Evolutionary conservation across 2,888 invertebrate genomes (phyloP).

Genomic region (Leptopilina syphax): DNA sequence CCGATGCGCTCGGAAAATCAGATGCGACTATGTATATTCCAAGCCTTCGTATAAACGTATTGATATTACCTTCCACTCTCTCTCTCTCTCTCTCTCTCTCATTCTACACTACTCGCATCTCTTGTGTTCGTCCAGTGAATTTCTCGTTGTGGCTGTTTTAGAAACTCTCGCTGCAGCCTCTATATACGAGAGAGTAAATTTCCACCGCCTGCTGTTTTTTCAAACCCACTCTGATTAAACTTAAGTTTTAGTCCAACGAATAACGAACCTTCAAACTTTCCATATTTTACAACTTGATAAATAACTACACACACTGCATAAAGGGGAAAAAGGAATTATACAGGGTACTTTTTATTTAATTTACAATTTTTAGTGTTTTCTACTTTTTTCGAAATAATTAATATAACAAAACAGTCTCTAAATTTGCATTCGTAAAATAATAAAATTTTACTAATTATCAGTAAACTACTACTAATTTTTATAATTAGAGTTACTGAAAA

Average conservation of each 20-base stretch:
- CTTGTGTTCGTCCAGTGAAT: conserved; percentile 44
- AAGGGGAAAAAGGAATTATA: too few relatives aligned
- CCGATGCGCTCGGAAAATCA: conserved; percentile 77
- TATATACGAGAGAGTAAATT: neutral
- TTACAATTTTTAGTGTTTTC: too few relatives aligned
- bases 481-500: too few relatives aligned
- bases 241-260: conserved; percentile 13
- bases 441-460: too few relatives aligned
- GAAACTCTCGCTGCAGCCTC: neutral
- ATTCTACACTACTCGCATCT: neutral
- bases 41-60: conserved; percentile 49
- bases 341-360: too few relatives aligned
- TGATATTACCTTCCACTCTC: conserved; percentile 47
- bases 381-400: too few relatives aligned
- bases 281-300: conserved; percentile 16
- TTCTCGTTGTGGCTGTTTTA: conserved; percentile 43
- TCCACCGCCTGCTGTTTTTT: conserved; percentile 1
- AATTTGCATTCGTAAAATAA: too few relatives aligned
- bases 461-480: too few relatives aligned
- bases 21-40: conserved; percentile 68
- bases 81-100: neutral
- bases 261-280: conserved; percentile 9
- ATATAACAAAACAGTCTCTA: too few relatives aligned
- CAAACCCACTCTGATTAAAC: conserved; percentile 15
- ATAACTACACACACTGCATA: neutral